Evolutionary conservation across 2,797 vertebrate species (phyloP).

Genomic region (Morus bassanus): DNA sequence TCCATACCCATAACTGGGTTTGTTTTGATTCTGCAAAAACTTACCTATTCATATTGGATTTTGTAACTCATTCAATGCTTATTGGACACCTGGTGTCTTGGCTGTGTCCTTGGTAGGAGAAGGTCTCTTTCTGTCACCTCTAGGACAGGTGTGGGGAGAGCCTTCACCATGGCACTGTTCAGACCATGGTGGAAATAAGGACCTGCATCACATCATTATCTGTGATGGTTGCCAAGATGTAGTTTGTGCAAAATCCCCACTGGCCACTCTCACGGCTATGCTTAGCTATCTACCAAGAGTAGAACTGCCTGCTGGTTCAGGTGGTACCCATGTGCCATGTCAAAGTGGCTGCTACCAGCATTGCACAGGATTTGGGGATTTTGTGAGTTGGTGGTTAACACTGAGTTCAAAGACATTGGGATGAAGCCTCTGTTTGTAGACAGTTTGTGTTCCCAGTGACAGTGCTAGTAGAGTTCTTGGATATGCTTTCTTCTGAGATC

Average conservation of each 20-base stretch:
- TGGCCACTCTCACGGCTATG: background rate
- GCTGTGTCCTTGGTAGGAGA: background rate
- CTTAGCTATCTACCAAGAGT: background rate
- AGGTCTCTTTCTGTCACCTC: background rate
- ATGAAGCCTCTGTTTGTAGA: background rate
- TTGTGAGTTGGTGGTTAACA: background rate
- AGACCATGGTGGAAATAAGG: background rate
- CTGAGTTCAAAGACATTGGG: background rate
- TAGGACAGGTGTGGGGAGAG: background rate
- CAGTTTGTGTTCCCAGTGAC: background rate
- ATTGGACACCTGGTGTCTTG: background rate
- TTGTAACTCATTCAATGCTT: background rate
- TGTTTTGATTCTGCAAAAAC: background rate
- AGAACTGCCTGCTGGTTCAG: background rate
- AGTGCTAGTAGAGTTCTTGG: background rate
- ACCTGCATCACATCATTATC: background rate
- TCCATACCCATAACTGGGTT: background rate
- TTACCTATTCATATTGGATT: background rate
- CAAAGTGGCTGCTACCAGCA: background rate
- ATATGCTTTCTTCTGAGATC: rapidly evolving
- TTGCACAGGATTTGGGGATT: background rate
- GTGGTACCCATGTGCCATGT: background rate
- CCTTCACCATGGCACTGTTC: background rate
- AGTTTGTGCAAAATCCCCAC: background rate
- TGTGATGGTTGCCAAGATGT: background rate